phyloP scores from a whole-genome alignment of 1,140 invertebrate genomes.

The Ectropis grisescens region DNA sequence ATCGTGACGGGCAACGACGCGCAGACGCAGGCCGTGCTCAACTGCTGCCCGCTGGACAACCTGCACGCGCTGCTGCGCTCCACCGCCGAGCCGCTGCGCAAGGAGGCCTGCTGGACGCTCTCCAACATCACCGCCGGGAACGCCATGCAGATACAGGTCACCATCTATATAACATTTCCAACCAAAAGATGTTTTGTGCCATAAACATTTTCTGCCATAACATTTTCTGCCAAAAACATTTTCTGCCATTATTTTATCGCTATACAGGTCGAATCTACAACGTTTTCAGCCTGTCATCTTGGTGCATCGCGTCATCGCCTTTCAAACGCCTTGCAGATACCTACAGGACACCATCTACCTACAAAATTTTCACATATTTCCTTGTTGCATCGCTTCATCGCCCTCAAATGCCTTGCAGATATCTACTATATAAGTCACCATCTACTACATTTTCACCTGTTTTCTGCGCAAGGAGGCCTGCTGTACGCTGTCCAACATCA shows the following conservation, averaged over 20 bases:
- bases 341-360: too few relatives aligned
- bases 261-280: too few relatives aligned
- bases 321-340: too few relatives aligned
- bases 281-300: too few relatives aligned
- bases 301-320: too few relatives aligned
- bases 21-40: slow-evolving; percentile 95
- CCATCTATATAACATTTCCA: too few relatives aligned
- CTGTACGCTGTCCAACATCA: slow-evolving; percentile 99
- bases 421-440: background rate
- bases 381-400: too few relatives aligned
- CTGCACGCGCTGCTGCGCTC: slow-evolving; percentile 86
- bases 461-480: slow-evolving; percentile 94
- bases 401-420: background rate
- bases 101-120: slow-evolving; percentile 98
- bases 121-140: slow-evolving; percentile 99
- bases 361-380: too few relatives aligned
- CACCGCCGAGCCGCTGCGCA: slow-evolving; percentile 88
- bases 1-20: slow-evolving; percentile 98
- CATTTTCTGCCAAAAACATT: too few relatives aligned
- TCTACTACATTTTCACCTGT: background rate
- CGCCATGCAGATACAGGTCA: slow-evolving; percentile 79
- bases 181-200: too few relatives aligned
- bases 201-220: too few relatives aligned
- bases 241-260: too few relatives aligned
- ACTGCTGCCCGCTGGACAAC: slow-evolving; percentile 91